These are phyloP conservation scores for Tolypeutes matacus DNA, from an alignment of 2,797 vertebrate genomes.

Conservation along the genomic window DNA sequence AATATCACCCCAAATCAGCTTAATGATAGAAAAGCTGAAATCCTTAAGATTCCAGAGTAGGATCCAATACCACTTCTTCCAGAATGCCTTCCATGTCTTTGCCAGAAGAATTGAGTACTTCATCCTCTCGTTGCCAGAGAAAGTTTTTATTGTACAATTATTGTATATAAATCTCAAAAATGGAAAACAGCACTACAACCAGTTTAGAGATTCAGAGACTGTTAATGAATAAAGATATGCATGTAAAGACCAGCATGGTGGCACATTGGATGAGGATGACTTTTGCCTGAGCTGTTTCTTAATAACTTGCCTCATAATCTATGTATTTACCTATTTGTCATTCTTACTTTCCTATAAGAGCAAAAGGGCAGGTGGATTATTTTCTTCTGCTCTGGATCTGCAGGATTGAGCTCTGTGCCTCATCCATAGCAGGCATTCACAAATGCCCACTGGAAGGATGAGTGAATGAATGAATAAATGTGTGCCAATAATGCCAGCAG, in stretches of 20 bases:
- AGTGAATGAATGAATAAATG: background rate
- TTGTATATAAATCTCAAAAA: background rate
- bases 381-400: background rate
- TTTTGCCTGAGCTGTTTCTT: background rate
- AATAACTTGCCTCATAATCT: background rate
- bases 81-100: background rate
- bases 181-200: background rate
- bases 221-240: background rate
- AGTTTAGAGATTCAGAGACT: background rate
- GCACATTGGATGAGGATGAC: background rate
- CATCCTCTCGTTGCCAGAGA: background rate
- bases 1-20: rapidly evolving
- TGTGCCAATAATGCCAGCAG: background rate
- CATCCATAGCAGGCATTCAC: background rate
- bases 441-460: background rate
- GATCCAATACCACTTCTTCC: background rate
- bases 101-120: background rate
- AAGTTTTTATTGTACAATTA: background rate
- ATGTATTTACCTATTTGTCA: background rate
- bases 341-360: background rate
- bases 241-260: background rate
- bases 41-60: background rate
- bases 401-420: background rate
- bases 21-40: background rate
- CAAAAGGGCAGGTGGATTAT: background rate